Evolutionary conservation across 2,888 invertebrate species (phyloP), one percentile per base, ranked within the genome.

Genomic region (Agrochola macilenta): DNA sequence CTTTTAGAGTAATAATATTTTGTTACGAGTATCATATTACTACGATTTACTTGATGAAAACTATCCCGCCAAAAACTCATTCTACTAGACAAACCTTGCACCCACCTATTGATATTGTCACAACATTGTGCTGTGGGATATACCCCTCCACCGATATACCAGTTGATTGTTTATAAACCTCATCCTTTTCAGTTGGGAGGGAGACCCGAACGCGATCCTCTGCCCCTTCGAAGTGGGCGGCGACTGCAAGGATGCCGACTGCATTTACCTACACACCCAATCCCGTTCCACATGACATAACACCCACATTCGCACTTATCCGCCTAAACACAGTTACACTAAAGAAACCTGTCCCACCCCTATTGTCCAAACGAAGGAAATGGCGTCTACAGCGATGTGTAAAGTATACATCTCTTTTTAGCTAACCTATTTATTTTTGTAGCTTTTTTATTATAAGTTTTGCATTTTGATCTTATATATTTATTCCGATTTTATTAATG

Each of bases 151-250:
- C 39, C 35, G n/a, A 30, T 43, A 66, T 70, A 68, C 23, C 84
- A 77, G 73, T 78, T 78, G 43, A 78, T 69, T 74, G 73, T 82
- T 80, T 74, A 63, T 75, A 68, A 81, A 74, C 64, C 12, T 83
- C 49, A 58, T 75, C 57, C n/a, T 58, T 97, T 97, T 91, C 96
- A 97, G 97, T 89, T 97, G 96, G 96, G 88, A 93, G 79, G 95
- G 93, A 66, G 97, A 97, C 86, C 96, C 96, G 79, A 96, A 97
- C 89, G 96, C 94, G 57, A 95, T 97, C 79, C 94, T 97, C 81
- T 97, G 97, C 88, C 97, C 96, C 65, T 97, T 95, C 92, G 97
- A 96, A 87, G 95, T 97, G 64, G 94, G 94, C 86, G 97, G 97
- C 82, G 94, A 93, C 89, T 97, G 97, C 96, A 96, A 96, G 91